Evolutionary conservation across 2,797 vertebrate genomes (phyloP).

Genomic region (Gephyroberyx darwinii): DNA sequence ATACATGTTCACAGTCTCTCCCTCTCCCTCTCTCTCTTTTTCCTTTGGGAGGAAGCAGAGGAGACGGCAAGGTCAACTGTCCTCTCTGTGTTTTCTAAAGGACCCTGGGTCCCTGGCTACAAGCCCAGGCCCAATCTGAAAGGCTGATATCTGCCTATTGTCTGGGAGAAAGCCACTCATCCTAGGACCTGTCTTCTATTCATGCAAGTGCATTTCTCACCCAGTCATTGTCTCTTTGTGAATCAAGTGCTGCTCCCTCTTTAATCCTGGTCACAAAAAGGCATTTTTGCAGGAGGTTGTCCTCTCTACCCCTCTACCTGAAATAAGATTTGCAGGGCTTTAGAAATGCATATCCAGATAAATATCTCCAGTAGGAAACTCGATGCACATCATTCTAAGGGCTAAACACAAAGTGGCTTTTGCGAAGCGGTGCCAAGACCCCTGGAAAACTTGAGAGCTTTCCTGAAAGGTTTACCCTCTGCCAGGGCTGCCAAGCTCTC

Average conservation of each 20-base stretch:
- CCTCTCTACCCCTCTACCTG: constrained; percentile 15
- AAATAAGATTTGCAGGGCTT: constrained; percentile 43
- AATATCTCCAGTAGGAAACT: constrained; percentile 62
- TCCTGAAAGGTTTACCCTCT: constrained; percentile 54
- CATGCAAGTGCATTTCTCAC: constrained; percentile 55
- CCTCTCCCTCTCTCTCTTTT: background rate
- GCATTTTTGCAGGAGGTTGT: constrained; percentile 14
- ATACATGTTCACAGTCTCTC: background rate
- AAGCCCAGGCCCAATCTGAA: constrained; percentile 60
- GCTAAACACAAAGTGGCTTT: constrained; percentile 57
- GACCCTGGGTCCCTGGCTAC: constrained; percentile 55
- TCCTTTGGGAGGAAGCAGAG: constrained; percentile 46
- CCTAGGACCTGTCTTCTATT: constrained; percentile 60
- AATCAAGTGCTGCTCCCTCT: constrained; percentile 46
- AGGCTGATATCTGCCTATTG: constrained; percentile 67
- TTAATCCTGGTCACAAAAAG: constrained; percentile 31
- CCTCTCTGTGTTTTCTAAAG: constrained; percentile 59
- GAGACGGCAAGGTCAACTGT: constrained; percentile 69
- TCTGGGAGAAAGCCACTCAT: constrained; percentile 63
- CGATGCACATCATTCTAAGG: constrained; percentile 44
- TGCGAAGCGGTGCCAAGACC: constrained; percentile 49
- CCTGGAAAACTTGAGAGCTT: constrained; percentile 60
- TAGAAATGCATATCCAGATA: constrained; percentile 59
- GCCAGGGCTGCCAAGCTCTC: constrained; percentile 45
- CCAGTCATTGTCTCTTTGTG: constrained; percentile 58